phyloP scores from a whole-genome alignment of 2,113 vertebrate genomes.

The Cyrtonyx montezumae region DNA sequence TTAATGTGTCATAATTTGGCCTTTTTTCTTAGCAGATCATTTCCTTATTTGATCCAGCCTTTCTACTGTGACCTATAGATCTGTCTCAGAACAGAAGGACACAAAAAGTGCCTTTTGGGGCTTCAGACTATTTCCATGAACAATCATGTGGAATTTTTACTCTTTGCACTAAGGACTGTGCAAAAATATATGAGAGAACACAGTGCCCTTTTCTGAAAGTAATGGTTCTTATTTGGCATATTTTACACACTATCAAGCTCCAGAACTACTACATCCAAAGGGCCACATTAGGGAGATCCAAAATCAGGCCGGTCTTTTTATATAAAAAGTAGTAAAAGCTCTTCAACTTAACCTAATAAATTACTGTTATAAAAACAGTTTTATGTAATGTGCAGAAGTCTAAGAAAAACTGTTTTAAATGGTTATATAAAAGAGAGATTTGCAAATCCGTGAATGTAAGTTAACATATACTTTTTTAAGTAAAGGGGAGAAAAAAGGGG shows the following conservation, averaged over 20 bases:
- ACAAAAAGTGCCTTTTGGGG: neutral
- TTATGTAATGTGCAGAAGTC: constrained; percentile 56
- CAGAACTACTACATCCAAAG: constrained; percentile 46
- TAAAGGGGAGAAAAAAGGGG: neutral
- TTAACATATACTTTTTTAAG: neutral
- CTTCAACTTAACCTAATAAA: constrained; percentile 60
- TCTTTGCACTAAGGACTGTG: neutral
- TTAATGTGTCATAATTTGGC: neutral
- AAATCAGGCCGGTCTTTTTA: constrained; percentile 56
- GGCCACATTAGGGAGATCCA: constrained; percentile 51
- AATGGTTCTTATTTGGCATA: neutral
- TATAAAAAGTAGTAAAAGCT: constrained; percentile 53
- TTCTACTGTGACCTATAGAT: neutral
- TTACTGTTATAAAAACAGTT: constrained; percentile 56
- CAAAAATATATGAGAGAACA: neutral
- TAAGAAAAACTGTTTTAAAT: constrained; percentile 62
- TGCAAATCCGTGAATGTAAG: constrained; percentile 49
- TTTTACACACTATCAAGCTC: constrained; percentile 43
- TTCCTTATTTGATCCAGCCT: neutral
- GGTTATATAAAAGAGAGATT: constrained; percentile 65
- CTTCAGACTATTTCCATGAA: neutral
- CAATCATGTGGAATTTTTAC: neutral
- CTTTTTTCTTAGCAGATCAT: neutral
- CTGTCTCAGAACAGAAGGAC: neutral
- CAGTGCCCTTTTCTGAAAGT: constrained; percentile 7